Percentiles rank a stretch among this genome's conserved stretches.
Evolutionary conservation across 1,140 invertebrate genomes (phyloP).

Genomic region (Bathynomus jamesi): DNA sequence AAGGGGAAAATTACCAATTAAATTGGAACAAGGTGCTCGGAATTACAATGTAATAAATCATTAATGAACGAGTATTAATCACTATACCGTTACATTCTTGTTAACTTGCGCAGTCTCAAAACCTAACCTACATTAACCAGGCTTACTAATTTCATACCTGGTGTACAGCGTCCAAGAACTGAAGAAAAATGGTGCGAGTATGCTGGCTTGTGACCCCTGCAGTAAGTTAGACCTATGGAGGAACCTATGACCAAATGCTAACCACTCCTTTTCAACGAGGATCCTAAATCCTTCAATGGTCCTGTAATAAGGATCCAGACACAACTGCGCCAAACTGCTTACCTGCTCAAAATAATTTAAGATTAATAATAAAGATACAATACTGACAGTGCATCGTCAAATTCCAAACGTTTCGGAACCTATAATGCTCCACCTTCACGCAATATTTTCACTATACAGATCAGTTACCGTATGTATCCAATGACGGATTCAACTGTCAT

Average conservation of each 20-base stretch:
- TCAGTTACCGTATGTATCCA: no score
- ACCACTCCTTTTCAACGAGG: conserved; percentile 95
- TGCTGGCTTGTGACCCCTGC: conserved; percentile 58
- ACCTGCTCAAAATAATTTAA: conserved; percentile 44
- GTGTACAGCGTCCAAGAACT: conserved; percentile 95
- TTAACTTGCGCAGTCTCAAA: no score
- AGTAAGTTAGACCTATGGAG: conserved; percentile 85
- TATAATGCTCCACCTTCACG: no score
- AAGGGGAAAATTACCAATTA: conserved; percentile 17
- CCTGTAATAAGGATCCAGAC: conserved; percentile 91
- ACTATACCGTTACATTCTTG: no score
- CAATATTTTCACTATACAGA: no score
- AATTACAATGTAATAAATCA: no score
- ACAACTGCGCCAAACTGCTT: conserved; percentile 82
- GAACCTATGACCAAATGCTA: conserved; percentile 93
- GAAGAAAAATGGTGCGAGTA: conserved; percentile 93
- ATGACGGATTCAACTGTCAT: no score
- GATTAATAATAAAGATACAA: not conserved
- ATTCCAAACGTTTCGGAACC: no score
- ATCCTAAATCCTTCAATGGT: conserved; percentile 93
- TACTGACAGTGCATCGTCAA: no score
- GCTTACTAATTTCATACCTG: conserved; percentile 53
- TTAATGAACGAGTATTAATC: no score
- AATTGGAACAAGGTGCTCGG: no score
- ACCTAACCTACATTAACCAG: not conserved